Conservation (phyloP, 2,888 invertebrate genomes). For the Spatulosminthurus flaviceps region DNA sequence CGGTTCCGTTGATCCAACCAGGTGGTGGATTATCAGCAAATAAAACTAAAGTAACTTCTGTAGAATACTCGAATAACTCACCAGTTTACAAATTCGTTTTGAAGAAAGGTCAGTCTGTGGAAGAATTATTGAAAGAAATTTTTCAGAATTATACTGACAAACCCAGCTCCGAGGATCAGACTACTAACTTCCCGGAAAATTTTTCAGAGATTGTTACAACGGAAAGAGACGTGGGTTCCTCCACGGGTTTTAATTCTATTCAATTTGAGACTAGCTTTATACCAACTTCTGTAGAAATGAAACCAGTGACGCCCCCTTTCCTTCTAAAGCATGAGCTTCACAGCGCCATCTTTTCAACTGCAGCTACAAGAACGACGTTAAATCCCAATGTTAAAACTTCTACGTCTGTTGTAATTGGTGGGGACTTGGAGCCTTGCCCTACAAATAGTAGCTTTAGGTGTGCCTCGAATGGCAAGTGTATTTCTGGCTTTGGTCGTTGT, state of each 20-base stretch:
- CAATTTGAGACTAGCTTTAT: not conserved
- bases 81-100: constrained; percentile 65
- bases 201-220: not conserved
- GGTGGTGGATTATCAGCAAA: constrained; percentile 18
- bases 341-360: not conserved
- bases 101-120: constrained; percentile 64
- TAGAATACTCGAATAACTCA: constrained; percentile 59
- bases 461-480: constrained; percentile 63
- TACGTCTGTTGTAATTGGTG: constrained; percentile 56
- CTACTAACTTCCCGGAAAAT: not conserved
- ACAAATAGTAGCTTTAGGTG: constrained; percentile 62
- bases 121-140: constrained; percentile 64
- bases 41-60: constrained; percentile 31
- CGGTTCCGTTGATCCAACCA: constrained; percentile 55
- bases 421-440: constrained; percentile 48
- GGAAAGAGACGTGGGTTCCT: not conserved
- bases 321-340: not conserved
- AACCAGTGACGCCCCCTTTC: not conserved
- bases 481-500: constrained; percentile 64
- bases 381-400: constrained; percentile 54
- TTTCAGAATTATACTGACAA: constrained; percentile 62
- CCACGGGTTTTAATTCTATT: not conserved
- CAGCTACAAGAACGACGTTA: constrained; percentile 43
- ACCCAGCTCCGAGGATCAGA: not conserved
- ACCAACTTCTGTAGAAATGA: not conserved